phyloP scores from a whole-genome alignment of 2,888 invertebrate genomes.

The Netelia virgata region DNA sequence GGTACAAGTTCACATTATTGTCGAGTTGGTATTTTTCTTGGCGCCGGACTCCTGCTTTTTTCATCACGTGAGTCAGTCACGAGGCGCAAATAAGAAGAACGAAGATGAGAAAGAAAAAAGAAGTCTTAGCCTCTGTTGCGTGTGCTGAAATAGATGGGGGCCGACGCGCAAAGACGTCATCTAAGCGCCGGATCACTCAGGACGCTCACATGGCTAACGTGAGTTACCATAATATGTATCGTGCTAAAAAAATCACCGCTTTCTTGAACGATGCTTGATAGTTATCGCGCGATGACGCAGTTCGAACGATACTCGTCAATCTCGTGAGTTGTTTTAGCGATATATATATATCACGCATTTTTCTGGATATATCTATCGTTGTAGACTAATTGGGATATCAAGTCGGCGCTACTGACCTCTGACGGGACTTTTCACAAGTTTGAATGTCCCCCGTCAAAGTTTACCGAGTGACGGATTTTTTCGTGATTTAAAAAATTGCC shows the following conservation, averaged over 20 bases:
- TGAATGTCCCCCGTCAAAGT: neutral
- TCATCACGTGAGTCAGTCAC: conserved; percentile 52
- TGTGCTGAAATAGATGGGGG: conserved; percentile 58
- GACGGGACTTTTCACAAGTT: neutral
- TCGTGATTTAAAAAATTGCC: neutral
- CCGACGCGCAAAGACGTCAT: conserved; percentile 30
- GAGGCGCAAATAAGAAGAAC: conserved; percentile 23
- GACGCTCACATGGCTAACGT: conserved; percentile 35
- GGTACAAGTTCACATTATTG: conserved; percentile 21
- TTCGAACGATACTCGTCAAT: conserved; percentile 19
- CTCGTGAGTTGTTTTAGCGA: conserved; percentile 3
- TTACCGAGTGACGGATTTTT: neutral
- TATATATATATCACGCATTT: neutral
- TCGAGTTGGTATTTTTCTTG: conserved; percentile 55
- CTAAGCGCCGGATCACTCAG: conserved; percentile 37
- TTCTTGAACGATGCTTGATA: conserved; percentile 18
- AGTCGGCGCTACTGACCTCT: neutral
- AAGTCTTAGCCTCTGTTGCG: conserved; percentile 15
- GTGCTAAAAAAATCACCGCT: conserved; percentile 21
- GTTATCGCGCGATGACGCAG: conserved; percentile 35
- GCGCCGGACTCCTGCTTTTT: conserved; percentile 57
- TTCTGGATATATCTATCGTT: neutral
- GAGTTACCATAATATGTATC: conserved; percentile 9
- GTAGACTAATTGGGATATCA: neutral
- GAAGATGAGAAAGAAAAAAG: conserved; percentile 34